phyloP scores from a whole-genome alignment of 2,888 invertebrate genomes.

The Scrobipalpa costella region DNA sequence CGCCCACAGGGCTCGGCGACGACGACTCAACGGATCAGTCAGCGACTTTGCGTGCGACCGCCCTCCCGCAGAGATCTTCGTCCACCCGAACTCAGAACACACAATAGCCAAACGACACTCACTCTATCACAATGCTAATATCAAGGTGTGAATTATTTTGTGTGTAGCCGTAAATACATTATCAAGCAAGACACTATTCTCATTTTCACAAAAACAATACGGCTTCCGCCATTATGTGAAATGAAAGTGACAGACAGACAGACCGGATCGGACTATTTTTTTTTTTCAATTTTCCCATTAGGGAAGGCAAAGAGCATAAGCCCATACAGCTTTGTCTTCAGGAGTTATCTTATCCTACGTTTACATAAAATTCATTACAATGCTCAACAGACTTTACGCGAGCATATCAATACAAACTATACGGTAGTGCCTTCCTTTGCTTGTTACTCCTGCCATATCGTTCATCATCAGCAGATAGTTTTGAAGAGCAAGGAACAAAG shows the following conservation, averaged over 20 bases:
- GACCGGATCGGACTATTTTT: slow-evolving; percentile 3
- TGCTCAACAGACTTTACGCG: too few relatives aligned
- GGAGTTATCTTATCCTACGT: too few relatives aligned
- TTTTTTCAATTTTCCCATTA: too few relatives aligned
- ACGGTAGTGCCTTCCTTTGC: too few relatives aligned
- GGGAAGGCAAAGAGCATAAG: too few relatives aligned
- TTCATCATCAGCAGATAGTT: too few relatives aligned
- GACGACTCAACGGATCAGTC: background rate
- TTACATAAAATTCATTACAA: too few relatives aligned
- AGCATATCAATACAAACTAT: too few relatives aligned
- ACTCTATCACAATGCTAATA: background rate
- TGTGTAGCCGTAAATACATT: slow-evolving; percentile 46
- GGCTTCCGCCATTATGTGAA: slow-evolving; percentile 71
- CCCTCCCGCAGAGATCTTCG: slow-evolving; percentile 16
- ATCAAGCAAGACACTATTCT: slow-evolving; percentile 46
- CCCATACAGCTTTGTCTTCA: too few relatives aligned
- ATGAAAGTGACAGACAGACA: slow-evolving; percentile 34
- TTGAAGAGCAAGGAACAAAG: too few relatives aligned
- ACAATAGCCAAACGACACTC: slow-evolving; percentile 34
- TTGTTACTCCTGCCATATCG: too few relatives aligned
- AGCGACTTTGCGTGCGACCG: slow-evolving; percentile 4
- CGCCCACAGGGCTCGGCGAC: background rate
- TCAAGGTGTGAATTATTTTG: slow-evolving; percentile 31
- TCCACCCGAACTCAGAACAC: slow-evolving; percentile 28
- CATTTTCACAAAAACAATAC: slow-evolving; percentile 61